Percentiles rank a stretch among this genome's conserved stretches.
Conservation (phyloP, 2,113 vertebrate genomes). For the Dasyprocta punctata region DNA sequence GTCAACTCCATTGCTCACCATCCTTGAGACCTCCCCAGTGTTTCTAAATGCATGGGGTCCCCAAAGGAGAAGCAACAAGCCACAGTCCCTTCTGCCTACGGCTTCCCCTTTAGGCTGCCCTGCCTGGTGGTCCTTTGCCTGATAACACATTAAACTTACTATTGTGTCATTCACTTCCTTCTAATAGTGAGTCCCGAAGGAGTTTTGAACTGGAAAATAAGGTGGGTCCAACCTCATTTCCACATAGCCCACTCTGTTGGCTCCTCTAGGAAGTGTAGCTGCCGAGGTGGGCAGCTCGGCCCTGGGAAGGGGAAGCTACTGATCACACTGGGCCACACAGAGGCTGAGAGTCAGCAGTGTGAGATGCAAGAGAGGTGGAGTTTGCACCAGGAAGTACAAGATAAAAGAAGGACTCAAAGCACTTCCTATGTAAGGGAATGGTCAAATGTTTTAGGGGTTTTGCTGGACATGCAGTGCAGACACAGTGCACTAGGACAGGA, state of each 20-base stretch:
- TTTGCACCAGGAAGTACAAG: background rate
- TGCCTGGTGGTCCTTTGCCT: background rate
- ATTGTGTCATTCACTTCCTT: background rate
- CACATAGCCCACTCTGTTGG: background rate
- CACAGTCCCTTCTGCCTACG: background rate
- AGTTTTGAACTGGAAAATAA: background rate
- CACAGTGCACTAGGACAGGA: background rate
- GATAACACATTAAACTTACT: background rate
- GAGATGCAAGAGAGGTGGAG: accelerated
- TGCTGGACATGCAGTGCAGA: no score
- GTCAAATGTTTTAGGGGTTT: background rate
- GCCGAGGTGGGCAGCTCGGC: accelerated
- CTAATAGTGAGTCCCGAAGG: background rate
- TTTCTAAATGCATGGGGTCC: background rate
- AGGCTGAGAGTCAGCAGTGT: background rate
- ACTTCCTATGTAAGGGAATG: accelerated
- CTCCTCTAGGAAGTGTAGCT: background rate
- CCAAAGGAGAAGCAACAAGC: accelerated
- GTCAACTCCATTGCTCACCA: accelerated
- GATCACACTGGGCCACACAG: background rate
- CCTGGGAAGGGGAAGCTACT: accelerated
- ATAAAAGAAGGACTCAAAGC: background rate
- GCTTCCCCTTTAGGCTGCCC: background rate
- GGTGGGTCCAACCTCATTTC: background rate
- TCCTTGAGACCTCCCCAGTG: no score